phyloP scores from a whole-genome alignment of 1,140 invertebrate genomes.

The Potamilus streckersoni region DNA sequence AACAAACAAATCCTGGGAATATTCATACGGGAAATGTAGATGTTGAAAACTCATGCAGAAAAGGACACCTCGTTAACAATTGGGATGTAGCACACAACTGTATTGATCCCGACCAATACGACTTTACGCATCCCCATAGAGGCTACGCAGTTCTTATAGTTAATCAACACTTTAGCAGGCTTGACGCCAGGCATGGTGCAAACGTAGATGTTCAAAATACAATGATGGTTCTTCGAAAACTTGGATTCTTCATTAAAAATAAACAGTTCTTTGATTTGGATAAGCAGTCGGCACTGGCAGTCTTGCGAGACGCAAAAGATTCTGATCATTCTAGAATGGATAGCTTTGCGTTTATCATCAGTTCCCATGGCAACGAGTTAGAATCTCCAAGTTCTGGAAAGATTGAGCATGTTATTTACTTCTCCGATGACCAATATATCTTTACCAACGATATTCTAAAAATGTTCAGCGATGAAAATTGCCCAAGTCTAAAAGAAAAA shows the following conservation, averaged over 20 bases:
- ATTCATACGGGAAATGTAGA: too few relatives aligned
- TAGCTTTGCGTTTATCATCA: conserved; percentile 40
- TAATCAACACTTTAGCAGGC: conserved; percentile 31
- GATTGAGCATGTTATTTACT: conserved; percentile 12
- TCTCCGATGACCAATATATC: conserved; percentile 19
- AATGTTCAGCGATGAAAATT: conserved; percentile 26
- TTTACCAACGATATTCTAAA: conserved; percentile 16
- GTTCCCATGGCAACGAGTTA: conserved; percentile 30
- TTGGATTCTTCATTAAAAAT: conserved; percentile 27
- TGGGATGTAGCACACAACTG: too few relatives aligned
- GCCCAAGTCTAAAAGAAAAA: conserved; percentile 25
- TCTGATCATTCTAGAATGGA: conserved; percentile 28
- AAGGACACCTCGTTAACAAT: too few relatives aligned
- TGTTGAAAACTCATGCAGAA: too few relatives aligned
- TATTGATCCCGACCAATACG: conserved; percentile 20
- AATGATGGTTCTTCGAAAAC: conserved; percentile 15
- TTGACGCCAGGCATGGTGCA: conserved; percentile 23
- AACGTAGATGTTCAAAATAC: conserved; percentile 25
- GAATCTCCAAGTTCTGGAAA: not conserved
- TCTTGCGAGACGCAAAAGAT: conserved; percentile 5
- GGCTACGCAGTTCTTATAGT: conserved; percentile 35
- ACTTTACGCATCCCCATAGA: conserved; percentile 19
- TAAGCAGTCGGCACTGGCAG: conserved; percentile 4
- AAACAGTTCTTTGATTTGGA: not conserved
- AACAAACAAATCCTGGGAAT: too few relatives aligned